phyloP scores from a whole-genome alignment of 2,797 vertebrate genomes.

The Lophius americanus region DNA sequence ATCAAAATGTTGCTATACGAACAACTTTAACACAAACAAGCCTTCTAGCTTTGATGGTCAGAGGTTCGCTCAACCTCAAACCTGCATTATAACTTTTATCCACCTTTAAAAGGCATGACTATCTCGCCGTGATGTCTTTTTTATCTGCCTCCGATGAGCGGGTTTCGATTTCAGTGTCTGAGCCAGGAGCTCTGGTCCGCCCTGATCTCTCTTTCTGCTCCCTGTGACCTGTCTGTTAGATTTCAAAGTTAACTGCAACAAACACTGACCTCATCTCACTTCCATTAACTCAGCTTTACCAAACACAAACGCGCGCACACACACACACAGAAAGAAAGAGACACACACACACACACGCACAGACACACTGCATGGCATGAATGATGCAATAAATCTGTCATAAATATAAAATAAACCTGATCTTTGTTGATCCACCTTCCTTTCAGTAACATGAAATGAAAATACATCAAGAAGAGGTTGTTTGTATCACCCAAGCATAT shows the following conservation, averaged over 20 bases:
- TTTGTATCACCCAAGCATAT: neutral
- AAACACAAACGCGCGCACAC: no score
- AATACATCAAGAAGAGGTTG: neutral
- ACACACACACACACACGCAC: no score
- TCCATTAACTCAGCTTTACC: slow-evolving; percentile 15
- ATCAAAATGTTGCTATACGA: no score
- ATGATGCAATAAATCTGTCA: neutral
- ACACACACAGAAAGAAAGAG: no score
- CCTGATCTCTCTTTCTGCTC: slow-evolving; percentile 45
- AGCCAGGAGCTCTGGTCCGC: slow-evolving; percentile 17
- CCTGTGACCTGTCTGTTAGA: slow-evolving; percentile 25
- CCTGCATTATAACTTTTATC: neutral
- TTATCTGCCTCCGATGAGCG: slow-evolving; percentile 20
- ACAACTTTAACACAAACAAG: no score
- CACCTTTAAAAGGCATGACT: neutral
- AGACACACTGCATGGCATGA: neutral
- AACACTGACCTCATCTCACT: slow-evolving; percentile 38
- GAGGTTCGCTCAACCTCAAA: neutral
- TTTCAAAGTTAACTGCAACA: slow-evolving; percentile 44
- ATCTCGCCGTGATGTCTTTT: slow-evolving; percentile 22
- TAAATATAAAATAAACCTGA: no score
- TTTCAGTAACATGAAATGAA: no score
- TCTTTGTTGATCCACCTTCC: no score
- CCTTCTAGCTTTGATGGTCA: neutral
- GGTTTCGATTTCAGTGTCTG: slow-evolving; percentile 33